These are phyloP conservation scores for Catharus bicknelli DNA, from an alignment of 2,113 vertebrate species.

Conservation along the genomic window DNA sequence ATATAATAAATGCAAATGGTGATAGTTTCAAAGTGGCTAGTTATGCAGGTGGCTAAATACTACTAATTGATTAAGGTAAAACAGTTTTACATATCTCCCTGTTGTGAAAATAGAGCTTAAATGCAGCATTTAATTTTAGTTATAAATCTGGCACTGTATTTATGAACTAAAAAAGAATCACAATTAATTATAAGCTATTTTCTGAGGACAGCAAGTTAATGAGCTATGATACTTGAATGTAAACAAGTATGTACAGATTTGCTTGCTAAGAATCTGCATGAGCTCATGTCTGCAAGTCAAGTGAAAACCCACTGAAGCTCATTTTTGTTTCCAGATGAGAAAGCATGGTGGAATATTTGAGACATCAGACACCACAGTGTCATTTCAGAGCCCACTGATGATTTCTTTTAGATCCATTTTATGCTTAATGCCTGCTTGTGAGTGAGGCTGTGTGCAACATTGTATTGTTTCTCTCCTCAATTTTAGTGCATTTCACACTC, in stretches of 20 bases:
- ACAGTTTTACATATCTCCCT: not conserved
- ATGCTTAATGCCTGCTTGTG: not conserved
- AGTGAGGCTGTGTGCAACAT: not conserved
- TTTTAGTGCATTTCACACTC: not conserved
- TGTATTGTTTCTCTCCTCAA: not conserved
- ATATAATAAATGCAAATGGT: not conserved
- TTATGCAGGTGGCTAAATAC: not conserved
- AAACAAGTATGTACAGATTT: not conserved
- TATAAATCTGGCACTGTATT: not conserved
- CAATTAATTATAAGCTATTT: not conserved
- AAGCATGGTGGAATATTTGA: not conserved
- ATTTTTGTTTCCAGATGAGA: not conserved
- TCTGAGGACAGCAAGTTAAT: not conserved
- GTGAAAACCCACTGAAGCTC: not conserved
- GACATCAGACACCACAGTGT: not conserved
- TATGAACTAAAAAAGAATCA: not conserved
- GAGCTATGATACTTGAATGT: not conserved
- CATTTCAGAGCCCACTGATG: not conserved
- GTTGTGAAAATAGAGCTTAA: not conserved
- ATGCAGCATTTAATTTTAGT: not conserved
- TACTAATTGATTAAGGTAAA: not conserved
- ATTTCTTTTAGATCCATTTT: not conserved
- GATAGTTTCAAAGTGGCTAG: not conserved
- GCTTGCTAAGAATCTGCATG: not conserved
- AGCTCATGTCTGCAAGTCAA: conserved; percentile 6